Evolutionary conservation across 2,888 invertebrate genomes (phyloP).

Genomic region (Phytoseiulus persimilis): DNA sequence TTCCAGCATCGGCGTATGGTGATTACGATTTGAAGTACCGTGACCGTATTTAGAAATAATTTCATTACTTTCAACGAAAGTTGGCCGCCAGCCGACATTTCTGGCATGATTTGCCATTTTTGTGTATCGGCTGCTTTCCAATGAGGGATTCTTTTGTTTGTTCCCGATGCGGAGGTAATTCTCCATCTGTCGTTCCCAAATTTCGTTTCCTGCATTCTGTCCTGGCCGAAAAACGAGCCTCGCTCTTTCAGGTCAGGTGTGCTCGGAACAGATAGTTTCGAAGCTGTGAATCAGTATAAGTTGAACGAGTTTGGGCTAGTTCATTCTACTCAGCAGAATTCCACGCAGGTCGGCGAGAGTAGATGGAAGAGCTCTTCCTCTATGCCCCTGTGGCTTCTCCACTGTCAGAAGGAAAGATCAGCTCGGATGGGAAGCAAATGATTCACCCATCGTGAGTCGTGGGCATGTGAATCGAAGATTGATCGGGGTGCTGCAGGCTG

Average conservation of each 20-base stretch:
- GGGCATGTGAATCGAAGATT: background rate
- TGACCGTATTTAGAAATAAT: slow-evolving; percentile 38
- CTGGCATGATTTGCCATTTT: background rate
- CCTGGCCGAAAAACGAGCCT: too few relatives aligned
- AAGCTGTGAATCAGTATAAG: too few relatives aligned
- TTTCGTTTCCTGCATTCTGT: too few relatives aligned
- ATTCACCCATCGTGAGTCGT: background rate
- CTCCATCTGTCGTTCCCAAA: background rate
- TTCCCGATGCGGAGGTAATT: background rate
- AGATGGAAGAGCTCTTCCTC: too few relatives aligned
- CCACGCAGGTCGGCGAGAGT: too few relatives aligned
- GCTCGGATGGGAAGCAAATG: background rate
- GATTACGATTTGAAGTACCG: slow-evolving; percentile 27
- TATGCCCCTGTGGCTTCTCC: background rate
- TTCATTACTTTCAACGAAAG: slow-evolving; percentile 18
- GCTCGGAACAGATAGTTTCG: too few relatives aligned
- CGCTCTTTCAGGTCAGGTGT: too few relatives aligned
- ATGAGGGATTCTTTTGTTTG: background rate
- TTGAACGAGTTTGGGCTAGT: too few relatives aligned
- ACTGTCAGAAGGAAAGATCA: background rate
- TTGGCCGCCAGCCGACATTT: slow-evolving; percentile 9
- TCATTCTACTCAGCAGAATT: too few relatives aligned
- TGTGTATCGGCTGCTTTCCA: background rate
- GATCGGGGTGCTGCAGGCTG: background rate
- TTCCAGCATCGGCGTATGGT: background rate